Evolutionary conservation across 2,797 vertebrate genomes (phyloP).

Genomic region (Hyperoplus immaculatus): DNA sequence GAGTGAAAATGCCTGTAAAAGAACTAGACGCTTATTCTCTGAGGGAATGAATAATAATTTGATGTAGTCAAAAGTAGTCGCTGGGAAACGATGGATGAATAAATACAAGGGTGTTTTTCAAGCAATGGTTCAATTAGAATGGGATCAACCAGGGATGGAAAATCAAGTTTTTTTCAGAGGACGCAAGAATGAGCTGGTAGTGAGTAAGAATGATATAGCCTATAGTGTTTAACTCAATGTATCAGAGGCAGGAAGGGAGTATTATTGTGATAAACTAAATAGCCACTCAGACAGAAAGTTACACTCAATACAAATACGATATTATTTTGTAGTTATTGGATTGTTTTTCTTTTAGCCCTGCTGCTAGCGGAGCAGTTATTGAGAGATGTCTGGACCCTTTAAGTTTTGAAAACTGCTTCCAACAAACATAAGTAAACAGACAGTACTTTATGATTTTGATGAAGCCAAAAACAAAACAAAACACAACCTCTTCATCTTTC

Average conservation of each 20-base stretch:
- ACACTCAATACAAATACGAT: not conserved
- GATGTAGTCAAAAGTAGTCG: conserved; percentile 21
- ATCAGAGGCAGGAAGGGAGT: conserved; percentile 5
- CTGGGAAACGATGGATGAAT: conserved; percentile 1
- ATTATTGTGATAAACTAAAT: not conserved
- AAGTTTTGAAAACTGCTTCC: not conserved
- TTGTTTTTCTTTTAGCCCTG: not conserved
- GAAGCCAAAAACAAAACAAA: not conserved
- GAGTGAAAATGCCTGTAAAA: conserved; percentile 38
- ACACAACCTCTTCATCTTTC: not conserved
- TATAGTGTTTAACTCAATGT: conserved; percentile 6
- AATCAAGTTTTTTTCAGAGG: conserved; percentile 17
- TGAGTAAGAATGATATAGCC: not conserved
- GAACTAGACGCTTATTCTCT: conserved; percentile 13
- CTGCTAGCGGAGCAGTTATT: not conserved
- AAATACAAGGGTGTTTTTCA: conserved; percentile 39
- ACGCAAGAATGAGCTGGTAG: conserved; percentile 25
- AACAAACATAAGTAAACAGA: not conserved
- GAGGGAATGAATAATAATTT: conserved; percentile 34
- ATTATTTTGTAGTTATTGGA: not conserved
- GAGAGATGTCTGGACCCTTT: too few relatives aligned
- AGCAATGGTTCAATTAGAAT: not conserved
- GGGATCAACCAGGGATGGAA: conserved; percentile 16
- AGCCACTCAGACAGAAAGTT: not conserved
- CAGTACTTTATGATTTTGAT: not conserved